These are phyloP conservation scores for Petrocephalus microphthalmus DNA, from an alignment of 2,113 vertebrate species.

Conservation along the genomic window DNA sequence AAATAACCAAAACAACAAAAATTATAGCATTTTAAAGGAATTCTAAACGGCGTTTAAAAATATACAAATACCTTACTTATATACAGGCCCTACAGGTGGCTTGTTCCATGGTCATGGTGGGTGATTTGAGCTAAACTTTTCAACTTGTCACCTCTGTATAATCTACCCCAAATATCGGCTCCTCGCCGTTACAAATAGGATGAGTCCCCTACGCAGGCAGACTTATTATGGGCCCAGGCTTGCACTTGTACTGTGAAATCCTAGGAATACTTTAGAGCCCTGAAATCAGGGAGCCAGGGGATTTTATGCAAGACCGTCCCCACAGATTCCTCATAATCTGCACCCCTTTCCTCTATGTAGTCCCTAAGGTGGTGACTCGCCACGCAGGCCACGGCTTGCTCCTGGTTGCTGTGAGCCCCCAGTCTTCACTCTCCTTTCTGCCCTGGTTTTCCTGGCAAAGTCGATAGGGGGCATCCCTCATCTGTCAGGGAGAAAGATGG, in stretches of 20 bases:
- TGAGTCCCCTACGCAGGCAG: neutral
- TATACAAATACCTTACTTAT: neutral
- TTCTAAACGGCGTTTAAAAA: neutral
- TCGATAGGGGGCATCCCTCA: constrained; percentile 86
- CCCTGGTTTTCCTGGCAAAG: constrained; percentile 84
- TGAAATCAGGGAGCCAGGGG: neutral
- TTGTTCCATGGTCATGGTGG: neutral
- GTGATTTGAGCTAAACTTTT: neutral
- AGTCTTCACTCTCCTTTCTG: constrained; percentile 41
- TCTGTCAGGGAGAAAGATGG: constrained; percentile 85
- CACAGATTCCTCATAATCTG: neutral
- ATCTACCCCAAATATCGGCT: neutral
- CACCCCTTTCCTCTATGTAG: neutral
- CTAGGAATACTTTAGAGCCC: neutral
- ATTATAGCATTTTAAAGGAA: neutral
- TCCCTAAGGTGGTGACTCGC: neutral
- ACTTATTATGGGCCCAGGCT: neutral
- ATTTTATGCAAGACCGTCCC: neutral
- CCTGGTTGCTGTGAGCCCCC: neutral
- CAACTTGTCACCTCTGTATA: neutral
- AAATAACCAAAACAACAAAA: neutral
- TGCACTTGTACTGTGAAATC: neutral
- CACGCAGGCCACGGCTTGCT: neutral
- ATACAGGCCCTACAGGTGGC: neutral
- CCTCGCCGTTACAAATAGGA: neutral